Evolutionary conservation across 2,113 vertebrate species (phyloP).

Genomic region (Prietella phreatophila): DNA sequence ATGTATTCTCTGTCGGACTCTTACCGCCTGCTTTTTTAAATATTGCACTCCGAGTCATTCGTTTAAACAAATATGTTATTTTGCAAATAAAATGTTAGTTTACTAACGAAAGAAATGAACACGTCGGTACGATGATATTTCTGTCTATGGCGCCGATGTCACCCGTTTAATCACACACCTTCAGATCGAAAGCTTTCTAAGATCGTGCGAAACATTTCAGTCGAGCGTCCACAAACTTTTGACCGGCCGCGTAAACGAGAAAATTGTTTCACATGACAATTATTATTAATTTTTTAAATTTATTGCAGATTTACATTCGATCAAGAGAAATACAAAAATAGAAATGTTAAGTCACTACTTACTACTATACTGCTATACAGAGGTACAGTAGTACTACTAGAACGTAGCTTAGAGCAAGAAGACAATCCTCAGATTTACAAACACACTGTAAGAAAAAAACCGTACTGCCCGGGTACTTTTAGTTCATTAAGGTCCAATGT

Average conservation of each 20-base stretch:
- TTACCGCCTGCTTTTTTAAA: too few species aligned
- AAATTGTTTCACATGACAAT: not conserved
- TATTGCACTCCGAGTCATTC: too few species aligned
- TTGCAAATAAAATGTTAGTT: too few species aligned
- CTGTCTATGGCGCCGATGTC: too few species aligned
- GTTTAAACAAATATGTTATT: too few species aligned
- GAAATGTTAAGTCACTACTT: slow-evolving; percentile 23
- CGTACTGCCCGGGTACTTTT: not conserved
- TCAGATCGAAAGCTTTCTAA: too few species aligned
- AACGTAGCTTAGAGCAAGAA: slow-evolving; percentile 66
- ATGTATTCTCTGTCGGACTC: too few species aligned
- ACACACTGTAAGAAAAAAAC: slow-evolving; percentile 36
- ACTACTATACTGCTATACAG: not conserved
- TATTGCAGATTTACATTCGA: slow-evolving; percentile 16
- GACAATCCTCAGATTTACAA: slow-evolving; percentile 74
- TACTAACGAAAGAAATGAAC: too few species aligned
- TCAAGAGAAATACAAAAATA: slow-evolving; percentile 41
- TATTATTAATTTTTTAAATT: not conserved
- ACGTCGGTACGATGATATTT: too few species aligned
- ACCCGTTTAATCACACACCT: too few species aligned
- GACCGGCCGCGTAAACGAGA: not conserved
- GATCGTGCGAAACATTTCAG: too few species aligned
- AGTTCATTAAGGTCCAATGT: not conserved
- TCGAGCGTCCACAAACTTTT: not conserved
- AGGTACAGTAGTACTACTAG: slow-evolving; percentile 66